A percentile compares a stretch with the other conserved stretches of the same genome.
phyloP scores from a whole-genome alignment of 2,888 invertebrate species.

The Drosophila tanythrix region DNA sequence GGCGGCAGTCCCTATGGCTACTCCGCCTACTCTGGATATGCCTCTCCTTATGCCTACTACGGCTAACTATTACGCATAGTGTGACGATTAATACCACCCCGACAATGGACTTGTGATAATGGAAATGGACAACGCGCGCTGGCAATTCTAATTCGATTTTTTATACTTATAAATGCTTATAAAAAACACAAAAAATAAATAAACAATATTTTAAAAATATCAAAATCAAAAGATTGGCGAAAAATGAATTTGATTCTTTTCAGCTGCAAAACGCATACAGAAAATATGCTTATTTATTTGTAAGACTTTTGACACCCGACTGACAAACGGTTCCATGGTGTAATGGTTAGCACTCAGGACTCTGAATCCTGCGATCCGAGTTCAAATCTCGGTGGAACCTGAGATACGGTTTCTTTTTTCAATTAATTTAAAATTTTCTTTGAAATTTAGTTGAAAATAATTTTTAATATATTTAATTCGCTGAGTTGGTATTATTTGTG shows the following conservation, averaged over 20 bases:
- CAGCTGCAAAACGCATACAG: background rate
- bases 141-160: constrained; percentile 65
- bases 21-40: constrained; percentile 71
- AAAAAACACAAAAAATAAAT: constrained; percentile 47
- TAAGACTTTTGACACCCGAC: background rate
- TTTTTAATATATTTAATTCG: background rate
- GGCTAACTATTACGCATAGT: constrained; percentile 57
- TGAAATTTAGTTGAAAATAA: background rate
- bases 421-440: background rate
- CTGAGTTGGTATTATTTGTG: background rate
- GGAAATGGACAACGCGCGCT: constrained; percentile 61
- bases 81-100: constrained; percentile 17
- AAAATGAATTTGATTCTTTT: background rate
- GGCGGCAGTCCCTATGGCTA: constrained; percentile 80
- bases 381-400: constrained; percentile 85
- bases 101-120: constrained; percentile 59
- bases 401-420: background rate
- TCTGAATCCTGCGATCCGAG: constrained; percentile 86
- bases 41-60: constrained; percentile 81
- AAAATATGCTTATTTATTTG: background rate
- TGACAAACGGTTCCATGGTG: constrained; percentile 85
- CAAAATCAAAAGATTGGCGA: background rate
- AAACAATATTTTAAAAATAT: constrained; percentile 32
- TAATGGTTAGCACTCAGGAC: constrained; percentile 87
- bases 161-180: constrained; percentile 54